Evolutionary conservation across 2,113 vertebrate species (phyloP), one percentile per base, ranked within the genome.

Genomic region (Hiodon alosoides): DNA sequence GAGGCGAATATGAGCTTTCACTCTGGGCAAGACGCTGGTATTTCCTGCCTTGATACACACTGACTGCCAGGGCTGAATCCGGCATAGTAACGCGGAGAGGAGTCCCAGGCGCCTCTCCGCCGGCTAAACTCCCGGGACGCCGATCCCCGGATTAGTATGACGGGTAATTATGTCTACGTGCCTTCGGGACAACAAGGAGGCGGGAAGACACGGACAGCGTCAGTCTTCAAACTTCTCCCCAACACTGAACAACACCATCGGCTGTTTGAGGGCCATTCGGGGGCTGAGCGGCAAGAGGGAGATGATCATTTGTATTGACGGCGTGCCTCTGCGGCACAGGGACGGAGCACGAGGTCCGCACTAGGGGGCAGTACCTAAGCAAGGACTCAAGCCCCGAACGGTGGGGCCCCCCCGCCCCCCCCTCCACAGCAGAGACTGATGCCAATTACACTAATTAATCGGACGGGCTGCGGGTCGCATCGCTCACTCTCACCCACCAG

Each of bases 391-490:
- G 31, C 3, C 73, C 74, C 84, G 83, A 79, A 81, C 85, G 84
- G 80, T 70, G 67, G 60, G 75, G 68, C 78, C 78, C 83, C 73
- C 84, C 84, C 83, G 78, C 85, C 79, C 76, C 72, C 81, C 80
- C 74, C 53, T 71, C 47, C 73, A 80, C 75, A 76, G 82, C 58
- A 31, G 78, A 72, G 85, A 82, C 80, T 86, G 81, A 74, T 76
- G 84, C 83, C 86, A 90, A 86, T 86, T 89, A 84, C 69, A 16
- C 83, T 89, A 90, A 90, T 91, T 89, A 90, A 90, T 87, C 60
- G 72, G 84, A 87, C 84, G 85, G 79, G 79, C 84, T 82, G 80
- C 31, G 78, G 79, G 81, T 86, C 47, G 67, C 14, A 8, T 14
- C 77, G 16, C 78, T 76, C 68, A 77, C 77, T 4, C 75, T 52